These are phyloP conservation scores for Dipodomys merriami DNA, from an alignment of 2,113 vertebrate genomes.

Conservation along the genomic window DNA sequence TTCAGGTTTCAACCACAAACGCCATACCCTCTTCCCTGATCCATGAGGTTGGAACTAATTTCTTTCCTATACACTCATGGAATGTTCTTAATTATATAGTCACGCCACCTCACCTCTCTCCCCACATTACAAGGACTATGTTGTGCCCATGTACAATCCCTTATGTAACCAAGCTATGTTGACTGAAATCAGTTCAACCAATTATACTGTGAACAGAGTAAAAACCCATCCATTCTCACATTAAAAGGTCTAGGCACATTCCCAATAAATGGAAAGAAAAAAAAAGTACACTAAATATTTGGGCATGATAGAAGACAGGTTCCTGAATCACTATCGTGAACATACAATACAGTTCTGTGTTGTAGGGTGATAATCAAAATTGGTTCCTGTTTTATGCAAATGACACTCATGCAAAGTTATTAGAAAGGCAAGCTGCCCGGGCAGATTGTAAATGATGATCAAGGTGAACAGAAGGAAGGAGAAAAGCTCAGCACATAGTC, in stretches of 20 bases:
- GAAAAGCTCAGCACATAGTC: constrained; percentile 16
- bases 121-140: neutral
- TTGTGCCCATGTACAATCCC: neutral
- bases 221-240: neutral
- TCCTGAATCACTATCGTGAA: neutral
- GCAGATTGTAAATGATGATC: neutral
- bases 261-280: neutral
- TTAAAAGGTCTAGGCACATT: neutral
- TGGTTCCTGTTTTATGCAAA: constrained; percentile 26
- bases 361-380: neutral
- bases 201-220: neutral
- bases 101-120: neutral
- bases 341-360: neutral
- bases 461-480: neutral
- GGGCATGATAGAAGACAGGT: neutral
- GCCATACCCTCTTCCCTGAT: neutral
- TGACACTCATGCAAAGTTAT: constrained; percentile 41
- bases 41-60: neutral
- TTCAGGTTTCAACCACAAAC: neutral
- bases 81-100: neutral
- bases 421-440: constrained; percentile 1
- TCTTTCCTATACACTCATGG: neutral
- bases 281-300: constrained; percentile 16
- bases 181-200: constrained; percentile 14
- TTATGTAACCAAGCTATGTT: neutral